Base-by-base conservation (phyloP, 1,140 invertebrate species). In the Mamestra configurata region DNA sequence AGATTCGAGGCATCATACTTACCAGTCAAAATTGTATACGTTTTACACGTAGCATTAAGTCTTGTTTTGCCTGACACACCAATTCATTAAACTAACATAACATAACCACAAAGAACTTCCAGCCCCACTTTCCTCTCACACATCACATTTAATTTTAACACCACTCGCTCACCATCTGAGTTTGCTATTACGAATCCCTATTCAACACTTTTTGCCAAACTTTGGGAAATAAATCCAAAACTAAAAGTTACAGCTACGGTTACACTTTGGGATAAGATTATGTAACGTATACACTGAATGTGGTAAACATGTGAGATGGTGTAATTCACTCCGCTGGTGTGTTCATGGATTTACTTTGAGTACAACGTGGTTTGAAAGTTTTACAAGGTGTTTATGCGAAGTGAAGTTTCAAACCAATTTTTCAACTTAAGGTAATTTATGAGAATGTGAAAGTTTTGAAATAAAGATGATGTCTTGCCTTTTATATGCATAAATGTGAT, bases 211-310 rank as follows among this genome's bases (percentile, higher is more conserved):
- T 49, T 70, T 49, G 40, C 22, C 20, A 46, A 70, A 70, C 66
- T 49, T 70, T 15, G 13, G 15, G 40, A 27, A 46, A 70, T 70
- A 70, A 46, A 70, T 70, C 66, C 53, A 24, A 13, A 57, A 57
- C 20, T 49, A 22, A 46, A 49, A 70, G 37, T 49, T 49, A 70
- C 46, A 20, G n/a, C 37, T 46, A 13, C 8, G 35, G 66, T 70
- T 49, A 70, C 22, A 46, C 37, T 70, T 46, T 37, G 8, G 37
- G 22, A 22, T 46, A 24, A 68, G 37, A 68, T 43, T 46, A 24
- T 68, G 64, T 68, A 15, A 46, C 43, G 40, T 53, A 46, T 53
- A 46, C 1, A n/a, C 13, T 1, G 13, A 43, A 70, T n/a, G 37
- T 15, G 37, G 43, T 49, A 24, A 70, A 70, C 40, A 46, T 46